These are phyloP conservation scores for Tenthredo distinguenda DNA, from an alignment of 2,888 invertebrate genomes.

Conservation along the genomic window DNA sequence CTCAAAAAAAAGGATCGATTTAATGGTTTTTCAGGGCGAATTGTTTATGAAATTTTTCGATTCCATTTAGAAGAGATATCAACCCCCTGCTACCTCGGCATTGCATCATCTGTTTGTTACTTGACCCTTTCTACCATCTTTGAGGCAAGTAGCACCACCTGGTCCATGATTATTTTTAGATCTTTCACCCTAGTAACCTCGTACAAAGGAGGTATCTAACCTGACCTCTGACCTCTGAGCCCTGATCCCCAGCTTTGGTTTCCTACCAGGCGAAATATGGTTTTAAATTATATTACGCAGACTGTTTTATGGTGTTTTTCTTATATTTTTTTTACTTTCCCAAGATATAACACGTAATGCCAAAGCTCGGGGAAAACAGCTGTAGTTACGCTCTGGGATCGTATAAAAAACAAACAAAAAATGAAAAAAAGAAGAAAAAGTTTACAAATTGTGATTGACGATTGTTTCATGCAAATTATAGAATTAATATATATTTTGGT, in stretches of 20 bases:
- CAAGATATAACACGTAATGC: not conserved
- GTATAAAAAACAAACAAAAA: not conserved
- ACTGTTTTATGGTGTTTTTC: not conserved
- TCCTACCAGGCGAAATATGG: not conserved
- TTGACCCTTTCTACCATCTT: slow-evolving; percentile 3
- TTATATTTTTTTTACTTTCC: too few relatives aligned
- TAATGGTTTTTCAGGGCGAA: not conserved
- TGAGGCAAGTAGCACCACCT: slow-evolving; percentile 11
- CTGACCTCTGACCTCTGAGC: slow-evolving; percentile 44
- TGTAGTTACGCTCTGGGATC: not conserved
- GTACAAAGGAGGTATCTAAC: slow-evolving; percentile 10
- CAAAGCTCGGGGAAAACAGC: not conserved
- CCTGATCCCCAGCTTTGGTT: slow-evolving; percentile 1
- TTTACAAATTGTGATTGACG: slow-evolving; percentile 2
- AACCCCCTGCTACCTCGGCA: not conserved
- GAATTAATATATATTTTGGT: not conserved
- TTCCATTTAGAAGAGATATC: not conserved
- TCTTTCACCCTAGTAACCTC: slow-evolving; percentile 21
- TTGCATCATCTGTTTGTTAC: slow-evolving; percentile 41
- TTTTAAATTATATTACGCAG: slow-evolving; percentile 13
- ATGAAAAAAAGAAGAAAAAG: not conserved
- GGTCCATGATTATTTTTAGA: slow-evolving; percentile 41
- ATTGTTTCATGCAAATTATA: not conserved
- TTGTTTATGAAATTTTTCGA: slow-evolving; percentile 1
- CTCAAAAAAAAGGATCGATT: not conserved